Base-by-base conservation (phyloP, 1,140 invertebrate species). In the Drosophila ogumai region DNA sequence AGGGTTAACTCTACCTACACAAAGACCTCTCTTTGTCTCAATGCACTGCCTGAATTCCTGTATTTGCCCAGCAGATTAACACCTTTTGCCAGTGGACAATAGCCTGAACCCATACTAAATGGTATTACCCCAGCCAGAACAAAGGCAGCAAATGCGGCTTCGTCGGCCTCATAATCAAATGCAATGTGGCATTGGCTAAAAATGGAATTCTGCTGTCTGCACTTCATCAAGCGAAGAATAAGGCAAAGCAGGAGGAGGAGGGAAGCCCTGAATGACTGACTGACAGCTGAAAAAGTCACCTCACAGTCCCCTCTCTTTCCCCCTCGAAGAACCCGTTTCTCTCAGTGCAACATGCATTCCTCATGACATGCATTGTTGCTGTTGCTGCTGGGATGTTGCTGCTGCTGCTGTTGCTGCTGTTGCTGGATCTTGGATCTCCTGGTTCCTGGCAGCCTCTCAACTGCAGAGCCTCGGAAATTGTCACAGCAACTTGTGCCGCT, bases 161-260 rank as follows among this genome's bases (percentile, higher is more conserved):
- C 46, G 49, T 36, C 32, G 43, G 72, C 46, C 52, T 71, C 82
- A 88, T 85, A 85, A 88, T 88, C 81, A 90, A 88, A 88, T 90
- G 85, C 81, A 85, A 90, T 88, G 69, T 50, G 86, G 65, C 81
- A 90, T 59, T 85, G 85, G 80, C 85, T 90, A 90, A 90, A 88
- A 90, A 90, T 81, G 85, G 85, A 90, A 90, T 90, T 90, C 57
- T 75, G 61, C 71, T 90, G 85, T 81, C 81, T 85, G 86, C 85
- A 90, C 85, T 90, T 90, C 85, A 81, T 81, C 81, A 57, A 19
- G 40, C 31, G 22, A 22, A 36, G 44, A 46, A 50, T 22, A 12
- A 69, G 71, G 65, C 68, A 25, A 13, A 6, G 56, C 40, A 10
- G 40, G 56, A 31, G 47, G n/a, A n/a, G 46, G 3, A 28, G 59